phyloP scores from a whole-genome alignment of 2,113 vertebrate species.

The Oreotrochilus melanogaster region DNA sequence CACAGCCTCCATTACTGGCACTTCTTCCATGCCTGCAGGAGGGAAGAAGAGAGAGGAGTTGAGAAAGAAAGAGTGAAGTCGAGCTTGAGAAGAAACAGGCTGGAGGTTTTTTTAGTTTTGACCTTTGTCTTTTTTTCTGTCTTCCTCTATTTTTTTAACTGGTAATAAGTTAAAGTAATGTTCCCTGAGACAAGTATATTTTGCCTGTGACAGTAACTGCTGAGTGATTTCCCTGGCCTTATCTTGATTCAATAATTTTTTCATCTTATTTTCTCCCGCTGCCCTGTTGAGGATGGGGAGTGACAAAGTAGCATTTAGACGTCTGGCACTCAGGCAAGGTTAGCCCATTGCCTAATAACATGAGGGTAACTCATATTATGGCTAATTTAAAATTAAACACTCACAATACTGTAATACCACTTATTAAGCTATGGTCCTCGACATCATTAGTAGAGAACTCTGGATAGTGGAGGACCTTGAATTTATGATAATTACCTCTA shows the following conservation, averaged over 20 bases:
- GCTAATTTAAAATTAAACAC: neutral
- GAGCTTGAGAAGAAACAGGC: neutral
- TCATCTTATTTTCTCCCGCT: neutral
- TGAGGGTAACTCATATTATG: neutral
- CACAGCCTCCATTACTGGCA: neutral
- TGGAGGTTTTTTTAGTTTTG: neutral
- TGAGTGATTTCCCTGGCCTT: neutral
- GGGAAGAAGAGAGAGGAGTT: neutral
- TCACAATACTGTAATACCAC: neutral
- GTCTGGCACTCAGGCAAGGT: neutral
- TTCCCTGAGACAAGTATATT: neutral
- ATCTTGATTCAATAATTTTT: neutral
- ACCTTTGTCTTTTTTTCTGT: neutral
- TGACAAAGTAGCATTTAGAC: rapidly evolving
- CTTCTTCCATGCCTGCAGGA: rapidly evolving
- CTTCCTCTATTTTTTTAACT: neutral
- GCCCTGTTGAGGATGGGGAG: neutral
- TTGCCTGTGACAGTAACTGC: neutral
- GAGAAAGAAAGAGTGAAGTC: neutral
- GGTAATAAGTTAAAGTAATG: neutral
- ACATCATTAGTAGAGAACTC: neutral
- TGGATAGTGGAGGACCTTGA: neutral
- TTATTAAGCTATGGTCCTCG: neutral
- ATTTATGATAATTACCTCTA: neutral
- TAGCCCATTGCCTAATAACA: neutral